Evolutionary conservation across 2,797 vertebrate genomes (phyloP), one percentile per base, ranked within the genome.

Genomic region (Enteromius afrohamiltoni): DNA sequence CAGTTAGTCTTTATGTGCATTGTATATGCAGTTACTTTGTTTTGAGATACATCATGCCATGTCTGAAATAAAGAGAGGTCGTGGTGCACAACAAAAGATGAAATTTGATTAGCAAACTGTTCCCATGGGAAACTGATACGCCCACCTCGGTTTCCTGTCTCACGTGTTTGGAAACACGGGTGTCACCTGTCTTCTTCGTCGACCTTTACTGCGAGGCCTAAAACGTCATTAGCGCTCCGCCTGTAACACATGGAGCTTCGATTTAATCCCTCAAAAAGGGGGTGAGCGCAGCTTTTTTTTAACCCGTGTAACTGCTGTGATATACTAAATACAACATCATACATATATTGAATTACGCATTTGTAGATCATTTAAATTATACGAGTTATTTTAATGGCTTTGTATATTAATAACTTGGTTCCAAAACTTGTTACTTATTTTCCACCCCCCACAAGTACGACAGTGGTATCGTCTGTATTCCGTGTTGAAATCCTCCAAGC

Each of bases 181-280:
- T 70, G 62, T 84, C 85, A 82, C 82, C 75, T 83, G 53, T 80
- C 53, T 64, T 40, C 64, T 78, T 45, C 79, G 82, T 83, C 84
- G 86, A 86, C 85, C 78, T 81, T 87, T 82, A 78, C 77, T 86
- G 80, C 37, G n/a, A 47, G 51, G 21, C 49, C 49, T n/a, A 6
- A 21, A 8, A 87, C 88, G 83, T 89, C 85, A 86, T 21, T 76
- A 62, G 81, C 62, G 31, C 85, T 60, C 81, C 87, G 85, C 85
- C 85, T 68, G 40, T 67, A 79, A 29, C 37, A 14, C 42, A 8
- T 17, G 81, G 40, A 68, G 31, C 62, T 79, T 79, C 82, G 87
- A 82, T 68, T 79, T 23, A 53, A 19, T 60, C 1, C 31, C 11
- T 23, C 19, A 9, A 45, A 23, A 62, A 69, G 21, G 84, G 88